Base-by-base conservation (phyloP, 1,140 invertebrate species). In the Lucilia sericata region DNA sequence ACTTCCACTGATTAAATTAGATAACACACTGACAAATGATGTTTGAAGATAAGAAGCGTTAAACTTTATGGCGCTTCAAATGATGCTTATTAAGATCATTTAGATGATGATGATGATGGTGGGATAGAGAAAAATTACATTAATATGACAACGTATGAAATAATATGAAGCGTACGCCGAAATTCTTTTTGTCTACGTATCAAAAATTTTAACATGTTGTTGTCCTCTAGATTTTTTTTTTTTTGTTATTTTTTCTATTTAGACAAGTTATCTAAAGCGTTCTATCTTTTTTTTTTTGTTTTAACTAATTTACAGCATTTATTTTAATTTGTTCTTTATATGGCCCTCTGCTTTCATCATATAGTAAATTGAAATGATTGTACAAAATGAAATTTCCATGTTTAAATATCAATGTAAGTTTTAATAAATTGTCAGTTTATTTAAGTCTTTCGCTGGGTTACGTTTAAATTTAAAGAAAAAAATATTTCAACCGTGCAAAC, bases 331-430 rank as follows among this genome's bases (percentile, higher is more conserved):
- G 13, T 55, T 55, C 51, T 25, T 25, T 70, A 70, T 70, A 70
- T 70, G 7, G 21, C 65, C 65, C 19, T 30, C 65, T 25, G n/a
- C 17, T 49, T 12, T 49, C 51, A 55, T 12, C 65, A 70, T 70
- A 70, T 21, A 60, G 25, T 65, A 65, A 70, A 21, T 70, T 70
- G 21, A 70, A 70, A 21, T 70, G 65, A 70, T 25, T 70, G n/a
- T 70, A 70, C n/a, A 70, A 70, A 70, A 70, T 70, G 65, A 70
- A 70, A 70, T 9, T 70, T 70, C 55, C 65, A 70, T 70, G n/a
- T 70, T 30, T 70, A 70, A 70, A 70, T 70, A 70, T 70, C 4
- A 70, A 70, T 21, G 9, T 70, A 21, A 70, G 1, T 70, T 25
- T 25, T 21, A 21, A 19, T 25, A 21, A 21, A 70, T 70, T 70